phyloP scores from a whole-genome alignment of 30 jellyfish, hydroid and myxozoan genomes.

The Euphysa ruthae region DNA sequence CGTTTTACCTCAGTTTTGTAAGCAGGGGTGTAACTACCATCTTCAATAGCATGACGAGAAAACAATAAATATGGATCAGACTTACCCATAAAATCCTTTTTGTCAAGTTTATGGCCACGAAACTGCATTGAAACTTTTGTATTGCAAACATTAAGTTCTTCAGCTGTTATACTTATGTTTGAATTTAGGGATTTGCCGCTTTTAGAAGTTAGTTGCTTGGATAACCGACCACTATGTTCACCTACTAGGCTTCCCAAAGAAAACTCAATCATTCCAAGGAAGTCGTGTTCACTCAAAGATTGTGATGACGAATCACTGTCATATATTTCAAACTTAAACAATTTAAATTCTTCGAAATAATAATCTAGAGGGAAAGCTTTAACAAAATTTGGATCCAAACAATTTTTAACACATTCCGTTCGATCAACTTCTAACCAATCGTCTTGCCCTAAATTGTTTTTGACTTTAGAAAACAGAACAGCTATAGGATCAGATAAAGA shows the following conservation, averaged over 20 bases:
- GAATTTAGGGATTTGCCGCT: conserved; percentile 20
- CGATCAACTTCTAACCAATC: conserved; percentile 72
- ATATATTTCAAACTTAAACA: conserved; percentile 67
- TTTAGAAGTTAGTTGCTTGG: conserved; percentile 26
- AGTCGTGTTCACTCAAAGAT: conserved; percentile 54
- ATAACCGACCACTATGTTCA: conserved; percentile 54
- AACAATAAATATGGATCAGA: conserved; percentile 83
- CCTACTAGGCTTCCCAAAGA: conserved; percentile 89
- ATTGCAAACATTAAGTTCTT: conserved; percentile 52
- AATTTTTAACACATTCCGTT: conserved; percentile 60
- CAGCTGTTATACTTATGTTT: conserved; percentile 53
- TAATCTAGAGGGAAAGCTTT: conserved; percentile 48
- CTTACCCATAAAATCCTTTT: conserved; percentile 76
- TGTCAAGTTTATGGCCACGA: conserved; percentile 64
- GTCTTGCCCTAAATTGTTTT: conserved; percentile 12
- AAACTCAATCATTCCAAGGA: conserved; percentile 54
- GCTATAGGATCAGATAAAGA: conserved; percentile 94
- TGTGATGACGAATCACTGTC: conserved; percentile 64
- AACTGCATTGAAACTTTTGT: conserved; percentile 29
- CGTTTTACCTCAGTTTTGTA: conserved; percentile 83
- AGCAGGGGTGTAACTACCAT: conserved; percentile 57
- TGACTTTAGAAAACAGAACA: conserved; percentile 50
- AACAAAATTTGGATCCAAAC: conserved; percentile 61
- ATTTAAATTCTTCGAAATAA: conserved; percentile 65
- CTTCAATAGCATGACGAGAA: conserved; percentile 53